phyloP scores from a whole-genome alignment of 2,888 invertebrate genomes.

The Hyposoter didymator region DNA sequence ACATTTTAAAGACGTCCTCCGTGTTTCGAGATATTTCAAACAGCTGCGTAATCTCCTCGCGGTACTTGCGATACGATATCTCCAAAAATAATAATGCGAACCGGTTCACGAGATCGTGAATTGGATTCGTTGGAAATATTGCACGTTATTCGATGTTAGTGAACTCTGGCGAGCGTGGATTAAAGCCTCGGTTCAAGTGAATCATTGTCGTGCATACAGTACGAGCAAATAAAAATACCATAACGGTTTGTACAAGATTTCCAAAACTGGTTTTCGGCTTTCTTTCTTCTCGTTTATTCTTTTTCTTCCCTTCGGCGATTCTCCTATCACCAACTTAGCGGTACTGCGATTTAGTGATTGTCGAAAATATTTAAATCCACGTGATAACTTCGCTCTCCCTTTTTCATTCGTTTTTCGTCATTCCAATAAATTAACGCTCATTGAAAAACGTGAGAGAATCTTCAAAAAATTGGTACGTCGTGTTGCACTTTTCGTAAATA shows the following conservation, averaged over 20 bases:
- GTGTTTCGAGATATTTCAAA: neutral
- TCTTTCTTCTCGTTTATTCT: neutral
- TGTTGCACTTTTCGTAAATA: no score
- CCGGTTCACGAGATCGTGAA: constrained; percentile 38
- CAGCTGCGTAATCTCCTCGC: neutral
- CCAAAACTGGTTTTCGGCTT: constrained; percentile 44
- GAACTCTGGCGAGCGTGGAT: constrained; percentile 40
- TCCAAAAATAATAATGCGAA: constrained; percentile 60
- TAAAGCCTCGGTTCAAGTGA: constrained; percentile 21
- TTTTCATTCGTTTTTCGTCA: neutral
- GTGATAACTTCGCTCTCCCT: neutral
- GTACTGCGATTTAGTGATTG: constrained; percentile 10
- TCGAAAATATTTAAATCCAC: neutral
- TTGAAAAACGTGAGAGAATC: no score
- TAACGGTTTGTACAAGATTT: constrained; percentile 50
- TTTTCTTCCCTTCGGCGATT: neutral
- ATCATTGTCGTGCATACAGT: constrained; percentile 29
- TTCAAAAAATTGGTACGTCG: no score
- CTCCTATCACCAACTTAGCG: constrained; percentile 3
- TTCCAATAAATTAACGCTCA: neutral
- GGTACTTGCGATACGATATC: constrained; percentile 37
- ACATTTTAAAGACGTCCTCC: neutral
- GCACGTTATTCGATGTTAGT: constrained; percentile 37
- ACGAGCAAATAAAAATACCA: constrained; percentile 19
- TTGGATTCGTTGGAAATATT: constrained; percentile 30